Base-by-base conservation (phyloP, 2,113 vertebrate genomes). In the Camelus bactrianus region DNA sequence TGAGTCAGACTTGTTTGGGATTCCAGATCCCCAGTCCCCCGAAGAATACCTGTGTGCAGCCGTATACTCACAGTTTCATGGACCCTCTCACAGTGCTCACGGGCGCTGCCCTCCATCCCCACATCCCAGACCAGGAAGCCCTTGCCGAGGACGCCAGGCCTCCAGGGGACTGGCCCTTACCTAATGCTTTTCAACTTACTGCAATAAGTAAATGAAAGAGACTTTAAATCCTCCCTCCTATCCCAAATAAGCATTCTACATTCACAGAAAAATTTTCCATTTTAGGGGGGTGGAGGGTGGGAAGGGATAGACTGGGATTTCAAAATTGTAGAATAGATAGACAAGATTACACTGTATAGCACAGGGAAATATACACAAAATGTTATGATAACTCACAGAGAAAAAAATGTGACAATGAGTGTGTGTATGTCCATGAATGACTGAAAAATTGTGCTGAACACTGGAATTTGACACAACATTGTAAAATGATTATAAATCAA, bases 21-120 rank as follows among this genome's bases (percentile, higher is more conserved):
- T 54, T 50, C 69, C 17, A 72, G 52, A 32, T 24, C 32, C 60
- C 50, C 35, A 6, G 42, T 14, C 17, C 32, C 54, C 28, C 15
- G 52, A 64, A 75, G 16, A 48, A 64, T 6, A 84, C 4, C 32
- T n/a, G 38, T 35, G 35, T 15, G 20, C 5, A 8, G 35, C 86
- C 2, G 0, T 2, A 6, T 0, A 11, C 35, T 13, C 86, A 54
- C 30, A 46, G 72, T 28, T 73, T 2, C 8, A 26, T 1, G 3
- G n/a, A 7, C n/a, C 46, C 83, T 24, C 52, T 35, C 11, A 12
- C 24, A 64, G 20, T 67, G 15, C 20, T 19, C 4, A 0, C 0
- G 0, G 35, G 56, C 32, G 56, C 22, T 20, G 8, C 11, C 26
- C 32, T 48, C 73, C 24, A 24, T 6, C 65, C 72, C 16, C 2